These are phyloP conservation scores for Amblyjoppa fuscipennis DNA, from an alignment of 2,888 invertebrate genomes.

Conservation along the genomic window DNA sequence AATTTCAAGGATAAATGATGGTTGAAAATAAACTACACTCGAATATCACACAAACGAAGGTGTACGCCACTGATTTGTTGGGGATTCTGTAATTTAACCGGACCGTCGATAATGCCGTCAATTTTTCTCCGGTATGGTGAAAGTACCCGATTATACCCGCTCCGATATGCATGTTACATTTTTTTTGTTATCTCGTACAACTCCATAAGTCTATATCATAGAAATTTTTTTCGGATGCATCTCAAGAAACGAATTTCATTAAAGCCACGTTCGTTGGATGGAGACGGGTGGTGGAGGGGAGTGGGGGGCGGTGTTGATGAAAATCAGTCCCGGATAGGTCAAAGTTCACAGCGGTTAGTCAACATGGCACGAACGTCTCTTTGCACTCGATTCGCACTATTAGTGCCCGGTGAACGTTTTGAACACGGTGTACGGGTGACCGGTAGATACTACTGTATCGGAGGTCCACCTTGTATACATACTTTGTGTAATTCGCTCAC, in stretches of 20 bases:
- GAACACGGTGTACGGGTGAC: conserved; percentile 37
- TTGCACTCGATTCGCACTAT: conserved; percentile 40
- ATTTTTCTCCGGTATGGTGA: neutral
- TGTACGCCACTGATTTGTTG: neutral
- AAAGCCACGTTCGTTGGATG: neutral
- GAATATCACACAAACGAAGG: neutral
- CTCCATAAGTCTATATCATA: neutral
- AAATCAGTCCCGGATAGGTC: conserved; percentile 7
- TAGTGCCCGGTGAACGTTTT: conserved; percentile 32
- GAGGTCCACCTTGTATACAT: conserved; percentile 8
- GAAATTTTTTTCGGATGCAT: neutral
- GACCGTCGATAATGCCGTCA: neutral
- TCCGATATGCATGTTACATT: neutral
- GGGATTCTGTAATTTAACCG: neutral
- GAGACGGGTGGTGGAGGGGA: neutral
- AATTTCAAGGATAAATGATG: too few relatives aligned
- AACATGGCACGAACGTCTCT: conserved; percentile 17
- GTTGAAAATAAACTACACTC: too few relatives aligned
- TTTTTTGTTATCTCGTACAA: neutral
- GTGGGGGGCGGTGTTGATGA: neutral
- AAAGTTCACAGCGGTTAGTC: conserved; percentile 14
- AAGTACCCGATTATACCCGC: neutral
- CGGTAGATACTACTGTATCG: conserved; percentile 42
- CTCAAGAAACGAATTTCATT: neutral
- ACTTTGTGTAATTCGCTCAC: conserved; percentile 57